Percentiles rank a stretch among this genome's conserved stretches.
These are phyloP conservation scores for Chrysogorgia sp. DNA, from an alignment of 92 coral and sea anemone genomes.

Conservation along the genomic window DNA sequence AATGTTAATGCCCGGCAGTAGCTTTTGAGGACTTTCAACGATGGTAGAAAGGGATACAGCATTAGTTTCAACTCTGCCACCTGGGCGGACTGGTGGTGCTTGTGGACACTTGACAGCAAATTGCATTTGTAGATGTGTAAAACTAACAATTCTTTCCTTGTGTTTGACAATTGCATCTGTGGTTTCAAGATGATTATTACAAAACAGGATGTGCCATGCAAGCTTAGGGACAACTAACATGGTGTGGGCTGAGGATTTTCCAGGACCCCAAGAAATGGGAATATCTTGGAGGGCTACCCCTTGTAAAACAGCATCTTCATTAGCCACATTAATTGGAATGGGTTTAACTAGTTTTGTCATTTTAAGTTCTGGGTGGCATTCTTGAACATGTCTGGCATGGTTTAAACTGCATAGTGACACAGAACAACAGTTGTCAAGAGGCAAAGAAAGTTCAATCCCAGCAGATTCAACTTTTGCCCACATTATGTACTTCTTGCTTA, in stretches of 20 bases:
- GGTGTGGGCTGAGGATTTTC: conserved; percentile 31
- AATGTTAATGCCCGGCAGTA: conserved; percentile 19
- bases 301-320: conserved; percentile 34
- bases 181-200: conserved; percentile 52
- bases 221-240: conserved; percentile 48
- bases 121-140: conserved; percentile 46
- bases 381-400: conserved; percentile 46
- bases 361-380: conserved; percentile 31
- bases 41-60: neutral
- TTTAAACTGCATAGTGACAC: conserved; percentile 51
- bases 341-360: conserved; percentile 39
- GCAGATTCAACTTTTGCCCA: conserved; percentile 47
- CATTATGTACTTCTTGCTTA: conserved; percentile 26
- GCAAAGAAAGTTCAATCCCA: conserved; percentile 30
- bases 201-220: conserved; percentile 49
- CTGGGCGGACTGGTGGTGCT: conserved; percentile 20
- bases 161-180: conserved; percentile 47
- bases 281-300: conserved; percentile 51
- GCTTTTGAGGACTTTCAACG: no score
- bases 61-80: conserved; percentile 21
- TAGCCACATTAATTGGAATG: conserved; percentile 45
- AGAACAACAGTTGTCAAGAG: conserved; percentile 48
- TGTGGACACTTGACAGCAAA: conserved; percentile 26
- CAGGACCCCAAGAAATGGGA: conserved; percentile 49
- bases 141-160: conserved; percentile 42